These are phyloP conservation scores for Miichthys miiuy DNA, from an alignment of 2,797 vertebrate genomes.

Conservation along the genomic window DNA sequence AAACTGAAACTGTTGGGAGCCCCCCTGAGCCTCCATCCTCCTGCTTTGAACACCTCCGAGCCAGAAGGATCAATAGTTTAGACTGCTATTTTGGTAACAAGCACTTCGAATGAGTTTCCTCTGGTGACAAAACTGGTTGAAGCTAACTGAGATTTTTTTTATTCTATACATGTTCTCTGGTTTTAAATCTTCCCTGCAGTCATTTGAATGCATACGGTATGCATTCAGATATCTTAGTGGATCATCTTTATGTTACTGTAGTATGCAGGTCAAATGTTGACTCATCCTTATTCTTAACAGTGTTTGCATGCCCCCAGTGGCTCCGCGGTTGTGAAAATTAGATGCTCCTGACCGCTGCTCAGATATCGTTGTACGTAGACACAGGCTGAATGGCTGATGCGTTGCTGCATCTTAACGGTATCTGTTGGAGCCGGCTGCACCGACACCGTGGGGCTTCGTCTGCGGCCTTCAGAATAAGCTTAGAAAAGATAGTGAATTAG, in stretches of 20 bases:
- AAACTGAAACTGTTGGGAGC: no score
- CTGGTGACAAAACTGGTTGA: background rate
- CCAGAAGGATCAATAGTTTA: background rate
- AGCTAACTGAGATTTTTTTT: slow-evolving; percentile 3
- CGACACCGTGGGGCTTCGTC: slow-evolving; percentile 55
- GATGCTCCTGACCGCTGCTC: slow-evolving; percentile 57
- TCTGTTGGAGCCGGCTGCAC: slow-evolving; percentile 52
- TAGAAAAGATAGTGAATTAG: slow-evolving; percentile 43
- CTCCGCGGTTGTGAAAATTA: slow-evolving; percentile 57
- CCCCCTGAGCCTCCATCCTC: no score
- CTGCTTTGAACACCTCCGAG: no score
- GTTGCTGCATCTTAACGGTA: slow-evolving; percentile 39
- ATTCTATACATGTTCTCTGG: background rate
- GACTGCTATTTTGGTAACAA: background rate
- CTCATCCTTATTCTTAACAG: slow-evolving; percentile 28
- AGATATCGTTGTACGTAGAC: slow-evolving; percentile 38
- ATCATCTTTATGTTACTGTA: background rate
- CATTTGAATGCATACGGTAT: background rate
- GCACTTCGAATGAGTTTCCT: background rate
- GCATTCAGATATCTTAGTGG: background rate
- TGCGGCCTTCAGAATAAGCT: slow-evolving; percentile 35
- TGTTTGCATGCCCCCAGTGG: slow-evolving; percentile 53
- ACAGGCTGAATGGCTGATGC: slow-evolving; percentile 64
- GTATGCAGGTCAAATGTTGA: background rate
- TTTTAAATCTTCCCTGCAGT: background rate